Evolutionary conservation across 2,797 vertebrate species (phyloP), one percentile per base, ranked within the genome.

Genomic region (Manis javanica): DNA sequence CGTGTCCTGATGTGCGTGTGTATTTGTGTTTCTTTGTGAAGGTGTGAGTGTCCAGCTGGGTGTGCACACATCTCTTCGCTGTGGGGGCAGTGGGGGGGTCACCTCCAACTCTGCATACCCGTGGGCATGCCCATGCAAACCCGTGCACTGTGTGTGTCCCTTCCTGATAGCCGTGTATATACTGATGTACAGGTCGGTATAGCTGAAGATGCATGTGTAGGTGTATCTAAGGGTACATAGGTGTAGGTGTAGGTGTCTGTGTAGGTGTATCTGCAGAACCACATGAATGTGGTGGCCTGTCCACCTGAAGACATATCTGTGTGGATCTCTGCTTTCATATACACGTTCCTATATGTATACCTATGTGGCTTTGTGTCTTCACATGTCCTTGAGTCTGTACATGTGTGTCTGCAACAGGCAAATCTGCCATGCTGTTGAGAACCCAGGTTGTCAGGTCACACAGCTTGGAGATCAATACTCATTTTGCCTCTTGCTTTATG

Each of bases 181-280:
- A 0, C 31, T 7, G 14, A 21, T n/a, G 3, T 26, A 3, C 37
- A 79, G 29, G 21, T 2, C 10, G 7, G 6, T 24, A 34, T 3
- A 37, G 19, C 3, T 87, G 46, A 12, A n/a, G 15, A 7, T 5
- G 2, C 26, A 4, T 29, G 31, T 0, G 0, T 0, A 12, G 46
- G 59, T 5, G 1, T 0, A 18, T 16, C 26, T 12, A 29, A 18
- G 2, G 12, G 0, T 23, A 7, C 2, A 8, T 19, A 21, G 5
- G 59, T 1, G 0, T 29, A 7, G 12, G n/a, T 11, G 1, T 46
- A 46, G 19, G 37, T 10, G 7, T n/a, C 9, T 2, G 7, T 31
- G 42, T 49, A 77, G 79, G 26, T 15, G 12, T 29, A 31, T 42
- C 87, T 46, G 16, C 1, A 0, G 0, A 89, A 39, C 31, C 42